Base-by-base conservation (phyloP, 2,797 vertebrate species). In the Nannoperca australis region DNA sequence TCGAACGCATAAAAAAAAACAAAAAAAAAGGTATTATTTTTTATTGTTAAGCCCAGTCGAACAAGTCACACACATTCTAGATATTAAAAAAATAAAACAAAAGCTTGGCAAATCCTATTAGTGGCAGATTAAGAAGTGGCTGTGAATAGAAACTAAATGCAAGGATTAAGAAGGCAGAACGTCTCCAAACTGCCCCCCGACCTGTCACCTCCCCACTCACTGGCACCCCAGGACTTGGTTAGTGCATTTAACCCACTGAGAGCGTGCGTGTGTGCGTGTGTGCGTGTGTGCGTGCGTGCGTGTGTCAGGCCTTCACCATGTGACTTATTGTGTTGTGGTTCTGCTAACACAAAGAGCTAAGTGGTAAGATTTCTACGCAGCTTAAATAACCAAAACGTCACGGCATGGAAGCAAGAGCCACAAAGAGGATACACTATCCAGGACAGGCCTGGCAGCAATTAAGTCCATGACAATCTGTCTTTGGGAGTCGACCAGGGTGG, bases 81-180 rank as follows among this genome's bases (percentile, higher is more conserved):
- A 62, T 71, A 89, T 82, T 69, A 73, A 63, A 75, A 70, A 87
- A 89, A 85, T 73, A 82, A 90, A 90, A 90, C 65, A 82, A 89
- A 88, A 82, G 49, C 81, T 79, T 62, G 36, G 68, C 38, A 84
- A 92, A 95, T 94, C 94, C 89, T 85, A 93, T 94, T 94, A 94
- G 84, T 73, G 56, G 53, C 78, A 91, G 92, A 93, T 94, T 94
- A 94, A 91, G 78, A 84, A 81, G 84, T 83, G 83, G 82, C 93
- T 92, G 80, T 79, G 89, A 94, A 94, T 93, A 95, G 93, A 92
- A 93, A 90, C 83, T 84, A 90, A 92, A 85, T 85, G 87, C 84
- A 91, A 60, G 92, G 92, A 95, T 94, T 94, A 94, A 83, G 82
- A 84, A 69, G 78, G 69, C 66, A 78, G 42, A 74, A 71, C 5